Evolutionary conservation across 2,113 vertebrate species (phyloP).

Genomic region (Psittacara wagleri): DNA sequence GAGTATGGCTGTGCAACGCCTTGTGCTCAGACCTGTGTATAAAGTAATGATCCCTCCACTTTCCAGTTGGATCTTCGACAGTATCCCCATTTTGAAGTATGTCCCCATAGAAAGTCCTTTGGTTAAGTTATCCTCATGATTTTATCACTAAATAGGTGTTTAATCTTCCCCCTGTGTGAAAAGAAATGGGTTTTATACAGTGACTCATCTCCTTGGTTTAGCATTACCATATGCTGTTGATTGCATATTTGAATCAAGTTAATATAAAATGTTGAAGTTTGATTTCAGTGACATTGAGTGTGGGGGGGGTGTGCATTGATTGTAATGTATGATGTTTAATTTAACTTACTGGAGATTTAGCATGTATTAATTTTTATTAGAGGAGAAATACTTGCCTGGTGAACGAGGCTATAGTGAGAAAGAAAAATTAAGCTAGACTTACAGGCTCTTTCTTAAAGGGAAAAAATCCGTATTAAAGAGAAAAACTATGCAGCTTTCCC

Average conservation of each 20-base stretch:
- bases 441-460: neutral
- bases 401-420: neutral
- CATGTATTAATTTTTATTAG: neutral
- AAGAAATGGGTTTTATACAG: neutral
- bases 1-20: neutral
- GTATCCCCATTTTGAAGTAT: neutral
- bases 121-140: neutral
- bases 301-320: neutral
- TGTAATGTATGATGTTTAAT: neutral
- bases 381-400: neutral
- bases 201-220: neutral
- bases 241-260: neutral
- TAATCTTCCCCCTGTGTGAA: neutral
- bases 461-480: neutral
- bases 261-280: neutral
- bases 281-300: neutral
- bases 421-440: neutral
- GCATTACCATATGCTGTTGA: neutral
- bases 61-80: neutral
- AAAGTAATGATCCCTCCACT: neutral
- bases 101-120: neutral
- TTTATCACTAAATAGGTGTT: neutral
- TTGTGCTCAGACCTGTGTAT: neutral
- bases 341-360: neutral
- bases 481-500: neutral